phyloP scores from a whole-genome alignment of 2,113 vertebrate genomes.

The Apteryx mantelli region DNA sequence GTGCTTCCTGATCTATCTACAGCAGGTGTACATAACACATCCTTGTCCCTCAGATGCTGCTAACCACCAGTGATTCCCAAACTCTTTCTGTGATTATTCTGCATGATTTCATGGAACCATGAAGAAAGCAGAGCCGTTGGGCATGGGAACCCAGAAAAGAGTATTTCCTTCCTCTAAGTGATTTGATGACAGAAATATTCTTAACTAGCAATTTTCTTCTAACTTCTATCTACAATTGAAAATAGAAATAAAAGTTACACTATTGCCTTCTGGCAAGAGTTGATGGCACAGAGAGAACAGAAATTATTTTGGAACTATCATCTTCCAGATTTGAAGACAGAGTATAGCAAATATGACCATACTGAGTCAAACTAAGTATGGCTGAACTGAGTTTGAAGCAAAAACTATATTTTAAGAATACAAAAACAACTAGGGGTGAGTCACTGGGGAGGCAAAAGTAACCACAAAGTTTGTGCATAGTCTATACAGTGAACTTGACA shows the following conservation, averaged over 20 bases:
- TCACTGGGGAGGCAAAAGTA: slow-evolving; percentile 50
- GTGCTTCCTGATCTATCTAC: neutral
- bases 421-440: slow-evolving; percentile 59
- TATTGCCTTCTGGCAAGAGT: neutral
- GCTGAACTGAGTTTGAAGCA: slow-evolving; percentile 31
- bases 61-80: neutral
- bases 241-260: neutral
- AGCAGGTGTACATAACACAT: neutral
- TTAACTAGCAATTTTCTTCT: neutral
- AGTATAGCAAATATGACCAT: neutral
- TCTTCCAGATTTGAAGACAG: neutral
- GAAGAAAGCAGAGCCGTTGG: neutral
- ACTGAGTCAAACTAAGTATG: neutral
- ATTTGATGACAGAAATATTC: neutral
- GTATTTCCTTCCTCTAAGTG: neutral
- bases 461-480: slow-evolving; percentile 65
- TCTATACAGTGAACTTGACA: slow-evolving; percentile 60
- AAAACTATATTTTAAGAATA: slow-evolving; percentile 74
- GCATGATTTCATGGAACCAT: neutral
- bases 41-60: neutral
- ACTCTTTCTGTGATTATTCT: neutral
- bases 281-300: neutral
- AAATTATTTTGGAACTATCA: slow-evolving; percentile 31
- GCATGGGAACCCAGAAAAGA: neutral
- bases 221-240: neutral